Evolutionary conservation across 2,888 invertebrate species (phyloP).

Genomic region (Odiellus spinosus): DNA sequence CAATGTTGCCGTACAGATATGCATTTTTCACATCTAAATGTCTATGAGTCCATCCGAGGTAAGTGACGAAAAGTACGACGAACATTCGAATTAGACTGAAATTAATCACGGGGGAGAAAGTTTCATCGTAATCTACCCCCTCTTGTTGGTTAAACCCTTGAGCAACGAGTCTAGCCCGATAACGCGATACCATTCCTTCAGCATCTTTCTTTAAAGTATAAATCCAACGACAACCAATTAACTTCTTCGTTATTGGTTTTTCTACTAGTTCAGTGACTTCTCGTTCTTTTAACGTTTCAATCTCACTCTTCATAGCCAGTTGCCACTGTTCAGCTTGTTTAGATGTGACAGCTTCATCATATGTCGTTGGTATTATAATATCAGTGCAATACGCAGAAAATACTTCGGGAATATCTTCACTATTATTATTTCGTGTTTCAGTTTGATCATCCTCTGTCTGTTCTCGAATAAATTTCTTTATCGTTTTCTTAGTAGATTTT

Average conservation of each 20-base stretch:
- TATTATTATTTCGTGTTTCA: no score
- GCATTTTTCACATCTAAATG: conserved; percentile 6
- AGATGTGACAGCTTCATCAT: no score
- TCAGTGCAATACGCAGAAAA: no score
- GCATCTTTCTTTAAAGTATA: neutral
- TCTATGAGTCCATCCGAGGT: conserved; percentile 1
- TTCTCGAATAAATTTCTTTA: no score
- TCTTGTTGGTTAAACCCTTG: conserved; percentile 2
- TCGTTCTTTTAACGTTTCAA: neutral
- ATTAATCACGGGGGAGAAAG: conserved; percentile 1
- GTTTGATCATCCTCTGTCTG: no score
- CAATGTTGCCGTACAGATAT: conserved; percentile 3
- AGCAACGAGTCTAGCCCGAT: conserved; percentile 2
- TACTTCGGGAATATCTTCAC: no score
- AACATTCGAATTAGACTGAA: conserved; percentile 2
- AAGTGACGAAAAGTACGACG: neutral
- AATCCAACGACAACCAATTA: neutral
- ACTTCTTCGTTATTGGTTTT: neutral
- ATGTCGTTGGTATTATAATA: no score
- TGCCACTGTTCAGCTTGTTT: no score
- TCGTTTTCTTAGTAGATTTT: no score
- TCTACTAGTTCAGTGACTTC: conserved; percentile 2
- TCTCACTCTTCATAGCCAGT: conserved; percentile 1
- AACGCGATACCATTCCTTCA: neutral
- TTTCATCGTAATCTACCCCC: neutral